Evolutionary conservation across 2,797 vertebrate genomes (phyloP).

Genomic region (Smutsia gigantea): DNA sequence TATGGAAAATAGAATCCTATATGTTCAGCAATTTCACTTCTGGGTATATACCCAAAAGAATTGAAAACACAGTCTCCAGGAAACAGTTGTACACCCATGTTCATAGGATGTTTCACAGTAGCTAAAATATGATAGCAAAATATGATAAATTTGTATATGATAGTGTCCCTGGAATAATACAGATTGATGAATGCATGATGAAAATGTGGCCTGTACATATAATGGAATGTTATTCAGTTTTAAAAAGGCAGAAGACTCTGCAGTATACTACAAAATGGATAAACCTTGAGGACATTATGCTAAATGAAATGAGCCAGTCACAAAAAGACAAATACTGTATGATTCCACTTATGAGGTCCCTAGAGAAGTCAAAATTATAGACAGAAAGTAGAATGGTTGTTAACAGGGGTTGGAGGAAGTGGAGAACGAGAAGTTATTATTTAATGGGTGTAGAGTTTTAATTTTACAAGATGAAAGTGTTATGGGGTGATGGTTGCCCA

Average conservation of each 20-base stretch:
- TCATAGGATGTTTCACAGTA: not conserved
- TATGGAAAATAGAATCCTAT: not conserved
- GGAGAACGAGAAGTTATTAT: not conserved
- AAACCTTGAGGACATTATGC: not conserved
- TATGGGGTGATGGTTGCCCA: not conserved
- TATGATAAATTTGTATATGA: too few species aligned
- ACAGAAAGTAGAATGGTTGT: not conserved
- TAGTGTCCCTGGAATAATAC: too few species aligned
- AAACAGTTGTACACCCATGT: not conserved
- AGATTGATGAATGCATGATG: not conserved
- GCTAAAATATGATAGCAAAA: not conserved
- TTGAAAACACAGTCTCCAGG: not conserved
- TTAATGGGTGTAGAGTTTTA: not conserved
- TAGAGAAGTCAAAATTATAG: not conserved
- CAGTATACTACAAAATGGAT: not conserved
- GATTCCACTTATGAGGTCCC: not conserved
- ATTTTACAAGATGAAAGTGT: not conserved
- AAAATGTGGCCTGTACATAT: not conserved
- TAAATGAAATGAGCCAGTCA: not conserved
- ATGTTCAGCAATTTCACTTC: not conserved
- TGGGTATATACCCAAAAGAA: not conserved
- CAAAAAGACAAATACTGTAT: not conserved
- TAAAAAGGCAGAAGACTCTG: not conserved
- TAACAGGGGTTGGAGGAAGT: not conserved
- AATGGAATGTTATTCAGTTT: not conserved